Base-by-base conservation (phyloP, 2,113 vertebrate species). In the Aegithalos caudatus region DNA sequence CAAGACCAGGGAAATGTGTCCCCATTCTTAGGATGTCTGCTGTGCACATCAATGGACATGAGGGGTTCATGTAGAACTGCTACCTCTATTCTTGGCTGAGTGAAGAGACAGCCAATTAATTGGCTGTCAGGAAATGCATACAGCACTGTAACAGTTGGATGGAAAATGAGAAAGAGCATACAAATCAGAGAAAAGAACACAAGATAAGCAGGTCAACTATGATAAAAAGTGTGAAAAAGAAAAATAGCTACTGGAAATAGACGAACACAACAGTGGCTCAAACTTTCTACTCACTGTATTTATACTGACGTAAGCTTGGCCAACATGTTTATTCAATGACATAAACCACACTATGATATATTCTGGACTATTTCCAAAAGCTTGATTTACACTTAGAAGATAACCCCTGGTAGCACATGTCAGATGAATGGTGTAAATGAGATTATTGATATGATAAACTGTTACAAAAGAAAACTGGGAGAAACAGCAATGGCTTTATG, bases 81-180 rank as follows among this genome's bases (percentile, higher is more conserved):
- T 95, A 65, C 85, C 88, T 90, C 61, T 89, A 83, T 94, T 97
- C 95, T 94, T 88, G 88, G 72, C 91, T 64, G 85, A 17, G 3
- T 65, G 90, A 96, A 96, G 92, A 97, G 57, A 81, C 74, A 90
- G 82, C 76, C 97, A 95, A 97, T 98, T 98, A 97, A 96, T 61
- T 86, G 81, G 87, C 88, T 94, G 94, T 84, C 90, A 95, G 95
- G 90, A 93, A 97, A 96, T 5, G 10, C 86, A 91, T 37, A 69
- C 64, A 79, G 88, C 88, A 84, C 54, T 88, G 29, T 91, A 95
- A 85, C 70, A 93, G 72, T 73, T n/a, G 6, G 92, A 83, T 40
- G 51, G 89, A 92, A 96, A 97, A 96, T 60, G 38, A 93, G 69
- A 70, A 77, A 92, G 44, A 93, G 76, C 93, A 92, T 44, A 95